A percentile compares a stretch with the other conserved stretches of the same genome.
Evolutionary conservation across 2,888 invertebrate species (phyloP).

Genomic region (Stratiomys singularior): DNA sequence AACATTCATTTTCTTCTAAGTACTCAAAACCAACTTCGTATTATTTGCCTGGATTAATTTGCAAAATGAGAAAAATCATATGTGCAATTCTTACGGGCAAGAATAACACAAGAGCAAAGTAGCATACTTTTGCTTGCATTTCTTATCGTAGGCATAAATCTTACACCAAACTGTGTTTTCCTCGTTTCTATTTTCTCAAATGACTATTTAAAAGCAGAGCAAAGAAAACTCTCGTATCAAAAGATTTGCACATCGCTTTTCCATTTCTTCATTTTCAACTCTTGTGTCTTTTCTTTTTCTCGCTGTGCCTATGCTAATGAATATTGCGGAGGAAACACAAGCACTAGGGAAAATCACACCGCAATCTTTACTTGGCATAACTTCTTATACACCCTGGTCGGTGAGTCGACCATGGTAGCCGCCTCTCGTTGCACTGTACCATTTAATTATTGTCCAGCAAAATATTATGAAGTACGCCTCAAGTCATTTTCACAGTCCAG

Average conservation of each 20-base stretch:
- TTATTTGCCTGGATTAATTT: constrained; percentile 32
- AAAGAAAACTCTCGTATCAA: constrained; percentile 13
- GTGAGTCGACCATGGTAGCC: background rate
- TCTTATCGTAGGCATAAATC: constrained; percentile 49
- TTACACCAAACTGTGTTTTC: constrained; percentile 48
- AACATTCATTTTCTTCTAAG: constrained; percentile 7
- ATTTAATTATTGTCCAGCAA: constrained; percentile 33
- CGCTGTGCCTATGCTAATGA: constrained; percentile 4
- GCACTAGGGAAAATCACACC: background rate
- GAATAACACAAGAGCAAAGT: background rate
- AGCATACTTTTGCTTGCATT: constrained; percentile 47
- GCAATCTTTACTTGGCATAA: background rate
- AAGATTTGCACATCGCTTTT: constrained; percentile 27
- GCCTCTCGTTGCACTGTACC: constrained; percentile 15
- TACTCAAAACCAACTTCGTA: background rate
- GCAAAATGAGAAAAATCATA: constrained; percentile 18
- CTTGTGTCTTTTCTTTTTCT: constrained; percentile 23
- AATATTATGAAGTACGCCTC: background rate
- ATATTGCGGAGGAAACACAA: background rate
- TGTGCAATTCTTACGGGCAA: constrained; percentile 41
- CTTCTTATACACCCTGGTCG: background rate
- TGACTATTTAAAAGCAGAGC: background rate
- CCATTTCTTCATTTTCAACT: constrained; percentile 26
- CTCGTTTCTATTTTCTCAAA: constrained; percentile 9
- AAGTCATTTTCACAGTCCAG: constrained; percentile 40